These are phyloP conservation scores for Xestobium rufovillosum DNA, from an alignment of 2,888 invertebrate genomes.

Conservation along the genomic window DNA sequence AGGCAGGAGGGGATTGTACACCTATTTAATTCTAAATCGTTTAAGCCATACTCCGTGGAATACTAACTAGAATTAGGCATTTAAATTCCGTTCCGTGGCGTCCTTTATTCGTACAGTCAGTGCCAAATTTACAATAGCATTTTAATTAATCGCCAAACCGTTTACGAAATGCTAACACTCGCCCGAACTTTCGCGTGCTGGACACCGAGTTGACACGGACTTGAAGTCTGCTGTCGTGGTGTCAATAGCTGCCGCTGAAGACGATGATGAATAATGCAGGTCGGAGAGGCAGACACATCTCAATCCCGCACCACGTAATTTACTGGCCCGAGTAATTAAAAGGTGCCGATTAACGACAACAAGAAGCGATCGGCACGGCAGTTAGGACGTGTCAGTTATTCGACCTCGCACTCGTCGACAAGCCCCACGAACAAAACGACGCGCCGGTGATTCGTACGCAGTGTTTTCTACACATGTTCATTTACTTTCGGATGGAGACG, in stretches of 20 bases:
- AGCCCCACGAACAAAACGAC: no score
- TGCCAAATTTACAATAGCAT: no score
- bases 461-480: no score
- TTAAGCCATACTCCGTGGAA: no score
- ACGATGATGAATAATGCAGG: slow-evolving; percentile 18
- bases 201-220: not conserved
- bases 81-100: no score
- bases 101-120: not conserved
- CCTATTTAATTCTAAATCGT: no score
- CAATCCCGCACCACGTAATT: slow-evolving; percentile 26
- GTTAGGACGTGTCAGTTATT: slow-evolving; percentile 39
- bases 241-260: slow-evolving; percentile 11
- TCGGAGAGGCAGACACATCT: slow-evolving; percentile 15
- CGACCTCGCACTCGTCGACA: slow-evolving; percentile 28
- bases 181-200: not conserved
- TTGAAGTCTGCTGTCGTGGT: slow-evolving; percentile 2
- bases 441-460: no score
- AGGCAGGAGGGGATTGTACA: no score
- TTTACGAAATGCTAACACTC: not conserved
- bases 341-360: slow-evolving; percentile 45
- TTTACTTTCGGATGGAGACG: no score
- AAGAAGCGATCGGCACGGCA: slow-evolving; percentile 43
- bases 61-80: no score
- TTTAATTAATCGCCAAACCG: no score
- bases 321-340: slow-evolving; percentile 42